These are phyloP conservation scores for Lateolabrax maculatus DNA, from an alignment of 2,797 vertebrate genomes.

Conservation along the genomic window DNA sequence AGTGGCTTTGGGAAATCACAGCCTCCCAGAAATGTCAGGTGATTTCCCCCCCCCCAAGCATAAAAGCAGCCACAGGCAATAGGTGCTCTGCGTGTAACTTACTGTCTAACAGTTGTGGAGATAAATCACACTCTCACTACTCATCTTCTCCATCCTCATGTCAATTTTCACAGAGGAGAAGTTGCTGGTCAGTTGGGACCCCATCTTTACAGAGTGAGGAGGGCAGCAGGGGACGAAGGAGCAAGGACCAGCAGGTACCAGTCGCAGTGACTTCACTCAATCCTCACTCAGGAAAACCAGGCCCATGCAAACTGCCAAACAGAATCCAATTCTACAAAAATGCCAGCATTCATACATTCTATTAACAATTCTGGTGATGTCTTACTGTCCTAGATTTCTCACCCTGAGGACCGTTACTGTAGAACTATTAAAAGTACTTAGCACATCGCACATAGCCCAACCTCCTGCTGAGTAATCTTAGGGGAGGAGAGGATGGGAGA, in stretches of 20 bases:
- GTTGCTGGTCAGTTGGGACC: slow-evolving; percentile 84
- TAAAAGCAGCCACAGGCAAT: not conserved
- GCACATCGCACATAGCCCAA: slow-evolving; percentile 57
- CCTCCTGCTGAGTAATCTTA: slow-evolving; percentile 67
- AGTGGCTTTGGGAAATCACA: not conserved
- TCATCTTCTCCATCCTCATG: slow-evolving; percentile 12
- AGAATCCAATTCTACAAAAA: slow-evolving; percentile 1
- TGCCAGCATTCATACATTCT: not conserved
- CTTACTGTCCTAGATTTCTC: slow-evolving; percentile 50
- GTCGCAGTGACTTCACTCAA: not conserved
- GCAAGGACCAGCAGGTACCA: slow-evolving; percentile 85
- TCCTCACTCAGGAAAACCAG: not conserved
- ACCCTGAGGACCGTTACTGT: slow-evolving; percentile 48
- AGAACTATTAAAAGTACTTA: slow-evolving; percentile 68
- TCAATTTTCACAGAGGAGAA: slow-evolving; percentile 85
- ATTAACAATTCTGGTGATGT: slow-evolving; percentile 25
- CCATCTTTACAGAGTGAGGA: slow-evolving; percentile 86
- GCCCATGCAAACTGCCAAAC: slow-evolving; percentile 1
- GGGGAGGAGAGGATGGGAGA: slow-evolving; percentile 42
- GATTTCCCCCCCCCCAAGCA: not conserved
- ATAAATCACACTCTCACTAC: not conserved
- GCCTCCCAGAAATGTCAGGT: not conserved
- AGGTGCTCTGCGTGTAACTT: not conserved
- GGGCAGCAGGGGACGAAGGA: slow-evolving; percentile 85
- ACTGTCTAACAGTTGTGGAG: not conserved